Percentiles rank a stretch among this genome's conserved stretches.
phyloP scores from a whole-genome alignment of 2,113 vertebrate species.

The Calypte anna region DNA sequence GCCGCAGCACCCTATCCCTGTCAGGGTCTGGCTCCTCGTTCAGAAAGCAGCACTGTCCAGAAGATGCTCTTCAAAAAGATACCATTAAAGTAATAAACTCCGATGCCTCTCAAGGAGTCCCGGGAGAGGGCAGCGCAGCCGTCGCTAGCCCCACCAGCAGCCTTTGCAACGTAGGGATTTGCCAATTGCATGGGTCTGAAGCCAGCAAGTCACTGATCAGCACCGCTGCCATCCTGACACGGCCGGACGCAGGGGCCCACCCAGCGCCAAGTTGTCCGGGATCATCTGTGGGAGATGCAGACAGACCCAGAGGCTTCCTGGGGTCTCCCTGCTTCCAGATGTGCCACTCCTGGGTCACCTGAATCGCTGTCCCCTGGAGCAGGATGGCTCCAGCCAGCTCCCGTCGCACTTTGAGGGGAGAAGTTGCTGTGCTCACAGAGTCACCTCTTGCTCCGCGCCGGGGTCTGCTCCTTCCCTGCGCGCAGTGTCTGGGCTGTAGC shows the following conservation, averaged over 20 bases:
- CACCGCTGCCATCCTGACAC: neutral
- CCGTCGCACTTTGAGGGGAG: rapidly evolving
- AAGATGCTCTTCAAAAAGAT: slow-evolving; percentile 23
- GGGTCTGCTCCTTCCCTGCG: neutral
- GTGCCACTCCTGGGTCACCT: neutral
- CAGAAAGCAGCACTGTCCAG: neutral
- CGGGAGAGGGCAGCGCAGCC: neutral
- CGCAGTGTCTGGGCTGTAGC: neutral
- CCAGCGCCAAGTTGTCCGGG: neutral
- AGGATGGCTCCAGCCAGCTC: neutral
- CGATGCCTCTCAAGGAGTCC: neutral
- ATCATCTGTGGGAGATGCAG: neutral
- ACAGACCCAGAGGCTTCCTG: neutral
- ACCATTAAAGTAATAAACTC: slow-evolving; percentile 32
- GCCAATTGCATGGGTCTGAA: neutral
- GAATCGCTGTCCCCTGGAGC: rapidly evolving
- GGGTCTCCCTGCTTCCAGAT: neutral
- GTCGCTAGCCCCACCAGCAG: neutral
- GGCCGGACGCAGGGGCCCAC: rapidly evolving
- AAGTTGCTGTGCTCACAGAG: neutral
- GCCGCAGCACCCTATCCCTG: neutral
- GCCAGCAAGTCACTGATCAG: neutral
- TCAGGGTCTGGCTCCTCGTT: neutral
- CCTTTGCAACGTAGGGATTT: neutral
- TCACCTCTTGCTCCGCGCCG: rapidly evolving